Evolutionary conservation across 2,113 vertebrate genomes (phyloP).

Genomic region (Myxocyprinus asiaticus): DNA sequence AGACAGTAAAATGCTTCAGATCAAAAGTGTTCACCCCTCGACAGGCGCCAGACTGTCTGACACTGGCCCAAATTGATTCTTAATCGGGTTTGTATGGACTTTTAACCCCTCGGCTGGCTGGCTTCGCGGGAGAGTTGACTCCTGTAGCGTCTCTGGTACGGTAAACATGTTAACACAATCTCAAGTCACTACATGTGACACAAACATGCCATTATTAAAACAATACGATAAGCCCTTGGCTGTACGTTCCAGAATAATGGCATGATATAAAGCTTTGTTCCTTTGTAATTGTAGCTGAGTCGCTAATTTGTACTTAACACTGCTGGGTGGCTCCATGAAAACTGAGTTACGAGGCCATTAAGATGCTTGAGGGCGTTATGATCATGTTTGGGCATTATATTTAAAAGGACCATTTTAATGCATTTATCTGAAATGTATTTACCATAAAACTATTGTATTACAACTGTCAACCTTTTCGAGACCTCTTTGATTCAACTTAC

Average conservation of each 20-base stretch:
- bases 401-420: background rate
- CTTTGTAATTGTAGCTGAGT: background rate
- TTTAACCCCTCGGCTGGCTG: constrained; percentile 72
- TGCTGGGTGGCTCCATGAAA: background rate
- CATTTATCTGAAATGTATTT: background rate
- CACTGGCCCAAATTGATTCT: constrained; percentile 80
- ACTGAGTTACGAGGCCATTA: constrained; percentile 1
- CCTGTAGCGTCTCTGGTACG: constrained; percentile 55
- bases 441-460: constrained; percentile 3
- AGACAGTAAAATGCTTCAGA: constrained; percentile 77
- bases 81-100: constrained; percentile 81
- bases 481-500: background rate
- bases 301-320: background rate
- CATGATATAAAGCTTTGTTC: background rate
- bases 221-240: background rate
- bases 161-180: constrained; percentile 66
- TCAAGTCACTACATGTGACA: constrained; percentile 39
- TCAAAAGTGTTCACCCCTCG: constrained; percentile 79
- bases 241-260: background rate
- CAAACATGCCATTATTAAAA: constrained; percentile 12
- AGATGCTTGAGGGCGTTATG: background rate
- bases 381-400: background rate
- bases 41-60: constrained; percentile 79
- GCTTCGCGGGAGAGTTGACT: constrained; percentile 65
- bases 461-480: background rate